phyloP scores from a whole-genome alignment of 2,113 vertebrate species.

The Alethe diademata region DNA sequence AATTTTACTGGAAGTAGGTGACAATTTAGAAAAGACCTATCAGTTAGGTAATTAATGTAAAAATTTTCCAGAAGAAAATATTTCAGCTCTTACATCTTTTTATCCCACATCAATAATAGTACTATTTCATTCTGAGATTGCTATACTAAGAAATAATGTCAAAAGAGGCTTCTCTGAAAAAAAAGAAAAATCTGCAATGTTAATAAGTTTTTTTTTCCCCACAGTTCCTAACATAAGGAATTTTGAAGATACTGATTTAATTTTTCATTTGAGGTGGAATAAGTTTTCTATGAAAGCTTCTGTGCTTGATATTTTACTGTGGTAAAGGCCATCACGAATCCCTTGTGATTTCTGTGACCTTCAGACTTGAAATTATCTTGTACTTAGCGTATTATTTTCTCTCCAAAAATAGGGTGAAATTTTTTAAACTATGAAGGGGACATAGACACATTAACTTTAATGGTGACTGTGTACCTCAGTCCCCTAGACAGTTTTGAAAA shows the following conservation, averaged over 20 bases:
- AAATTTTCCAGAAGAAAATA: neutral
- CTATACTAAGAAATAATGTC: neutral
- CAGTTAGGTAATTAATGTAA: neutral
- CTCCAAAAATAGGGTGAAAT: neutral
- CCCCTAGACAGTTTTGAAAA: neutral
- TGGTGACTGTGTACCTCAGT: neutral
- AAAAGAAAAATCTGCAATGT: neutral
- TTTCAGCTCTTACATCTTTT: neutral
- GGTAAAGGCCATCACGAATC: neutral
- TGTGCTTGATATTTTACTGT: neutral
- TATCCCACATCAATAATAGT: neutral
- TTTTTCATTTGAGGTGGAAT: neutral
- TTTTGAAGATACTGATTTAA: neutral
- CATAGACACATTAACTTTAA: neutral
- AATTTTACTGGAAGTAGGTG: neutral
- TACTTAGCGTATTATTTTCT: neutral
- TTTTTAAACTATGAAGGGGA: neutral
- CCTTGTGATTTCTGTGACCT: conserved; percentile 1
- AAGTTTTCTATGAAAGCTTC: neutral
- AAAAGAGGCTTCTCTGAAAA: neutral
- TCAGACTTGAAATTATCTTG: conserved; percentile 24
- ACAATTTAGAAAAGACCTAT: neutral
- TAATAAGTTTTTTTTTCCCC: neutral
- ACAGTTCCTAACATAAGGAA: neutral
- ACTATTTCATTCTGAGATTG: neutral